Base-by-base conservation (phyloP, 1,140 invertebrate species). In the Diachasmimorpha longicaudata region DNA sequence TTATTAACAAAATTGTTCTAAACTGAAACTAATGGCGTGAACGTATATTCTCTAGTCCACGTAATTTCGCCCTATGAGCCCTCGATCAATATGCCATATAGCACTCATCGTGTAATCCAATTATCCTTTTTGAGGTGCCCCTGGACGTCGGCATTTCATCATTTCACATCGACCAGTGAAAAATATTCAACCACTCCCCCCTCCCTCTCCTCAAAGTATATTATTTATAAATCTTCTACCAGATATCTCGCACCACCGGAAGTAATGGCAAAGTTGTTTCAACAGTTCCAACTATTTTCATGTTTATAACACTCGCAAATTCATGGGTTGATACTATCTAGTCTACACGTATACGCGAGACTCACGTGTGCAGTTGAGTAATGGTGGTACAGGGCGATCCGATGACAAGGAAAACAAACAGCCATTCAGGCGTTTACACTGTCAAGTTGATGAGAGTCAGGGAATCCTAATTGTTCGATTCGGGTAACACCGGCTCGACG, bases 341-440 rank as follows among this genome's bases (percentile, higher is more conserved):
- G 39, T 42, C 11, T 8, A 52, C 44, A 46, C 44, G 9, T n/a
- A 46, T 46, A n/a, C n/a, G 11, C 11, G n/a, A 5, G 44, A 9
- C 11, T 46, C 44, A 46, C 44, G 44, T 46, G 44, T 46, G 44
- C 44, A 46, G 11, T 10, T 46, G 44, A 46, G 1, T 46, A 46
- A 46, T 46, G 52, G n/a, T 58, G 52, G n/a, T 10, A 16, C 19
- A 21, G n/a, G n/a, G 52, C 21, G 52, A 58, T 19, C 19, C 21
- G 52, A n/a, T 58, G 19, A 58, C n/a, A 58, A 58, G 52, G 19
- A 58, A 58, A 58, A 58, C 52, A 58, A 58, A 58, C 52, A 58
- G 52, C 52, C 52, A 58, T 58, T 58, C 31, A 31, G 31, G 31
- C 31, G 31, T 31, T 31, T 31, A 31, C 21, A 9, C 52, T 21